Evolutionary conservation across 2,888 invertebrate species (phyloP).

Genomic region (Eristalis pertinax): DNA sequence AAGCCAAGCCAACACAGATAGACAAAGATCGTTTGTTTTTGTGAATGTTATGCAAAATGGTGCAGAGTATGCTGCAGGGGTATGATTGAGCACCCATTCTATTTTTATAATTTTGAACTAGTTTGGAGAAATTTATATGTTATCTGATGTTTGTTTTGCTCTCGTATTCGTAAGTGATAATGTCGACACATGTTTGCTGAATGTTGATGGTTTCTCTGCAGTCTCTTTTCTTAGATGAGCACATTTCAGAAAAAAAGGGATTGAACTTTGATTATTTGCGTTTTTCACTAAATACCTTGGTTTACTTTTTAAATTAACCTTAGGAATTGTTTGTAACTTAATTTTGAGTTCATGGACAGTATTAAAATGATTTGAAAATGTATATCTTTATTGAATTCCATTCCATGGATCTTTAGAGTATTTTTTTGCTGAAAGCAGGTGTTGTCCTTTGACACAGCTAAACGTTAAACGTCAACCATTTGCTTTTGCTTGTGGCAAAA

Average conservation of each 20-base stretch:
- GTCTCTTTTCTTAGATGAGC: not conserved
- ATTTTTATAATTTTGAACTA: constrained; percentile 47
- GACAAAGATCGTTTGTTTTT: constrained; percentile 3
- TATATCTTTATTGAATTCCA: too few relatives aligned
- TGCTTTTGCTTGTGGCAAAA: too few relatives aligned
- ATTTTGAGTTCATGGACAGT: too few relatives aligned
- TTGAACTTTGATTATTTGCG: not conserved
- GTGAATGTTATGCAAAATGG: constrained; percentile 15
- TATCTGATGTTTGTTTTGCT: constrained; percentile 48
- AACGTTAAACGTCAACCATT: too few relatives aligned
- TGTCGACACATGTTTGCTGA: not conserved
- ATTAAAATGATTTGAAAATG: too few relatives aligned
- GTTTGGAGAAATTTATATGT: constrained; percentile 35
- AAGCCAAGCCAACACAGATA: not conserved
- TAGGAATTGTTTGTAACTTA: not conserved
- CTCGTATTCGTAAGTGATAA: constrained; percentile 16
- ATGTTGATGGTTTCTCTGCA: not conserved
- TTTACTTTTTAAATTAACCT: not conserved
- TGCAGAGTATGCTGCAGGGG: constrained; percentile 23
- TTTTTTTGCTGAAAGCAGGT: too few relatives aligned
- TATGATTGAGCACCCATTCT: constrained; percentile 34
- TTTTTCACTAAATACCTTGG: not conserved
- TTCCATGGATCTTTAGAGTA: too few relatives aligned
- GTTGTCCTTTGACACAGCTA: too few relatives aligned
- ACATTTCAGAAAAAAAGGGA: not conserved